phyloP scores from a whole-genome alignment of 2,888 invertebrate species.

The Herminia tarsipennalis region DNA sequence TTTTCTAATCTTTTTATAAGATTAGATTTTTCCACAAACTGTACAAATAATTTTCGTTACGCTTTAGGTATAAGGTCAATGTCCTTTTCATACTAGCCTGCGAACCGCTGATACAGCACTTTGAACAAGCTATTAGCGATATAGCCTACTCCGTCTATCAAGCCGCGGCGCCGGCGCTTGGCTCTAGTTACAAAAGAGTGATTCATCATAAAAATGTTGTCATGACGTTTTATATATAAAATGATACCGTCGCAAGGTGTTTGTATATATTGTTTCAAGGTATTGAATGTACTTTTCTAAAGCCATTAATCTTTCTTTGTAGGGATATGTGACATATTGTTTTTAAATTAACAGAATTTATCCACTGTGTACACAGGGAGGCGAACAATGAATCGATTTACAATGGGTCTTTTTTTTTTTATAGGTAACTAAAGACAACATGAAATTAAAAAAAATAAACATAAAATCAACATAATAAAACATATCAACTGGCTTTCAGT shows the following conservation, averaged over 20 bases:
- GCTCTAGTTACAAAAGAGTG: not conserved
- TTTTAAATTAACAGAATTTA: too few relatives aligned
- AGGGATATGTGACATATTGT: not conserved
- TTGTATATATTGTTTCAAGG: not conserved
- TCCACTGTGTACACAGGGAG: too few relatives aligned
- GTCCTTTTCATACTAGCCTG: constrained; percentile 19
- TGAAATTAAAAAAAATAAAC: too few relatives aligned
- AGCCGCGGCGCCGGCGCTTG: constrained; percentile 10
- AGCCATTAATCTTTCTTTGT: not conserved
- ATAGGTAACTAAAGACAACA: too few relatives aligned
- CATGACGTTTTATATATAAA: not conserved
- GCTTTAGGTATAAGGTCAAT: constrained; percentile 8
- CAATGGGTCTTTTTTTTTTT: too few relatives aligned
- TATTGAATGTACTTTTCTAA: not conserved
- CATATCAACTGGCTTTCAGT: too few relatives aligned
- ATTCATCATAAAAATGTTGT: not conserved
- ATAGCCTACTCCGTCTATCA: constrained; percentile 23
- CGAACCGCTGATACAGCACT: constrained; percentile 20
- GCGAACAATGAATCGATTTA: too few relatives aligned
- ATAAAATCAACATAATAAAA: too few relatives aligned
- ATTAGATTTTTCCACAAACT: constrained; percentile 6
- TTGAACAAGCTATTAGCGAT: constrained; percentile 25
- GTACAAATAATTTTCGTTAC: constrained; percentile 4
- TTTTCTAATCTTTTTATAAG: constrained; percentile 8
- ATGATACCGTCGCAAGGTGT: not conserved